These are phyloP conservation scores for Struthidea cinerea DNA, from an alignment of 2,113 vertebrate genomes.

Conservation along the genomic window DNA sequence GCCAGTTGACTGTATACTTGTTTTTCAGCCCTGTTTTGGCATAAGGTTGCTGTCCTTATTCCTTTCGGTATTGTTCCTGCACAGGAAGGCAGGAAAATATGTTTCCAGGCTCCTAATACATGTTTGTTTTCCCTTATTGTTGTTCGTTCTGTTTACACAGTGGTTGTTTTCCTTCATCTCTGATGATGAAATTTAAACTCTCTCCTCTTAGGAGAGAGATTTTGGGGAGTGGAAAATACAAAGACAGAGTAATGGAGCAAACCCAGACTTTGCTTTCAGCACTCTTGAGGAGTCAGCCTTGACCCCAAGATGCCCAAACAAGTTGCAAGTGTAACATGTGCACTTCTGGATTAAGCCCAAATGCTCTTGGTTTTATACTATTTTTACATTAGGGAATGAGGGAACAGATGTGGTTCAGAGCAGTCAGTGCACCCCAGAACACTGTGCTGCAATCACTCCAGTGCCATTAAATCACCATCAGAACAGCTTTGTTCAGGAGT, in stretches of 20 bases:
- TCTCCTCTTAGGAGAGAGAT: neutral
- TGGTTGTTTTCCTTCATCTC: conserved; percentile 16
- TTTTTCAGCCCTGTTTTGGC: conserved; percentile 44
- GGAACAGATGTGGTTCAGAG: neutral
- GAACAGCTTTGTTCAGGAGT: neutral
- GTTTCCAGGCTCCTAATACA: conserved; percentile 40
- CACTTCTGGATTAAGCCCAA: neutral
- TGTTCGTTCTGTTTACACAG: conserved; percentile 38
- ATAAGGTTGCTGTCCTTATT: conserved; percentile 15
- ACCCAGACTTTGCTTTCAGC: neutral
- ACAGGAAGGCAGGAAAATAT: conserved; percentile 58
- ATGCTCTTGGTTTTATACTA: neutral
- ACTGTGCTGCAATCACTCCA: neutral
- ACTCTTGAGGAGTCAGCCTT: neutral
- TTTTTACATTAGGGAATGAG: neutral
- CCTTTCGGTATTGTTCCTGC: conserved; percentile 45
- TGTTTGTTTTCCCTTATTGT: conserved; percentile 41
- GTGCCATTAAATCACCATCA: neutral
- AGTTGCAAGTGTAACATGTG: neutral
- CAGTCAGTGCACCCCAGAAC: neutral
- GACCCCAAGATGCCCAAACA: conserved; percentile 14
- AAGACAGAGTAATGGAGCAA: neutral
- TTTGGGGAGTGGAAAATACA: neutral
- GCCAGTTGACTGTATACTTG: neutral
- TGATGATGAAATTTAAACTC: neutral